These are phyloP conservation scores for Epicampocera succincta DNA, from an alignment of 2,888 invertebrate species.

Conservation along the genomic window DNA sequence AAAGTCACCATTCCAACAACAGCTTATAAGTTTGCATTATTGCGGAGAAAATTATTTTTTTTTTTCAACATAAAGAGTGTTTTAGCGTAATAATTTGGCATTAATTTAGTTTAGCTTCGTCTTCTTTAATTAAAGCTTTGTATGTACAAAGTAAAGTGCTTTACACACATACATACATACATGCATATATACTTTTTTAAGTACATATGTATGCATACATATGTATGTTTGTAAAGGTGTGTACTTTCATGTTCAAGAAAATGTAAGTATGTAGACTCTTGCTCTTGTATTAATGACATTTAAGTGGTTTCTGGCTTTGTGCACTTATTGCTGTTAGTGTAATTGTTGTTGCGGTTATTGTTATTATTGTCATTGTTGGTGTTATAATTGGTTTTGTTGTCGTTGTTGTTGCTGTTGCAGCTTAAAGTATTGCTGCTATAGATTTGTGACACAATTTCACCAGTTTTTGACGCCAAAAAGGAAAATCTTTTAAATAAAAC, in stretches of 20 bases:
- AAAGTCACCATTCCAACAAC: too few relatives aligned
- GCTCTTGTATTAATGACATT: slow-evolving; percentile 24
- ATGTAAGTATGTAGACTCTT: slow-evolving; percentile 1
- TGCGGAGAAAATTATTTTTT: too few relatives aligned
- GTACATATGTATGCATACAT: too few relatives aligned
- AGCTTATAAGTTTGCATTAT: too few relatives aligned
- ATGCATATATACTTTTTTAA: too few relatives aligned
- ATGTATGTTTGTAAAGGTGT: too few relatives aligned
- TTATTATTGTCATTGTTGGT: slow-evolving; percentile 10
- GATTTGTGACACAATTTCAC: slow-evolving; percentile 69
- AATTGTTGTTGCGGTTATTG: slow-evolving; percentile 1
- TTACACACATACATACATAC: too few relatives aligned
- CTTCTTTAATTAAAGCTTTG: slow-evolving; percentile 14
- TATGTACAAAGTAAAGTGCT: too few relatives aligned
- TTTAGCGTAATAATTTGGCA: too few relatives aligned
- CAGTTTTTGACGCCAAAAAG: slow-evolving; percentile 66
- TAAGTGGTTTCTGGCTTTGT: slow-evolving; percentile 15
- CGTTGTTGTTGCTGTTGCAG: slow-evolving; percentile 1
- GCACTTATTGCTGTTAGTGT: slow-evolving; percentile 8
- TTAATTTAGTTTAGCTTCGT: not conserved
- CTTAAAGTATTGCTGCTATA: slow-evolving; percentile 40
- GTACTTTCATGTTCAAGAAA: not conserved
- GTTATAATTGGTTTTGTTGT: slow-evolving; percentile 28
- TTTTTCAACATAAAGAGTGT: too few relatives aligned
- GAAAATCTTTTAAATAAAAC: slow-evolving; percentile 62